Conservation (phyloP, 2,113 vertebrate genomes). For the Phaethon lepturus region DNA sequence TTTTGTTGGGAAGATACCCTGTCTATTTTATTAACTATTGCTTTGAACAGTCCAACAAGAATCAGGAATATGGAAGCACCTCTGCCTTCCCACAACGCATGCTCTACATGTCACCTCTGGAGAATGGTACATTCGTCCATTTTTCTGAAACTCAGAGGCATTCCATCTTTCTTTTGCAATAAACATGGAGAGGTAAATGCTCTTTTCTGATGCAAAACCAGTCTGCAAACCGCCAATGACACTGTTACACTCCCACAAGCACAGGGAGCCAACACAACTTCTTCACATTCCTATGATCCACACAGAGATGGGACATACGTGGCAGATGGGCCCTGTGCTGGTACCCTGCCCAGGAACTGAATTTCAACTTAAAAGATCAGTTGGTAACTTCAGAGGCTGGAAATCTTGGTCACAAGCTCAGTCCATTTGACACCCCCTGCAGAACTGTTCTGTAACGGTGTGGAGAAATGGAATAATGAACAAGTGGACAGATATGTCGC, state of each 20-base stretch:
- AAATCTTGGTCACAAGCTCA: neutral
- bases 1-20: neutral
- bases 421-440: neutral
- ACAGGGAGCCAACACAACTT: neutral
- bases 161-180: neutral
- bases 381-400: neutral
- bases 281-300: slow-evolving; percentile 2
- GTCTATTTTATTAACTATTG: neutral
- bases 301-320: slow-evolving; percentile 33
- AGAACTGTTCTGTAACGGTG: neutral
- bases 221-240: neutral
- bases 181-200: neutral
- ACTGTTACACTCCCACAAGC: neutral
- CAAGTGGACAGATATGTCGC: neutral
- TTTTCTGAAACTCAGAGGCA: neutral
- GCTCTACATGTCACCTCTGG: neutral
- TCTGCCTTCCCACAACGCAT: neutral
- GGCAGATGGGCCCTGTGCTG: slow-evolving; percentile 1
- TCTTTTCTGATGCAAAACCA: slow-evolving; percentile 8
- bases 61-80: neutral
- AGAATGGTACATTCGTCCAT: neutral
- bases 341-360: neutral
- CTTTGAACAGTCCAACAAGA: neutral
- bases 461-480: neutral
- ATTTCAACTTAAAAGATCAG: neutral